Evolutionary conservation across 2,797 vertebrate genomes (phyloP), one percentile per base, ranked within the genome.

Genomic region (Sebastes diaconus): DNA sequence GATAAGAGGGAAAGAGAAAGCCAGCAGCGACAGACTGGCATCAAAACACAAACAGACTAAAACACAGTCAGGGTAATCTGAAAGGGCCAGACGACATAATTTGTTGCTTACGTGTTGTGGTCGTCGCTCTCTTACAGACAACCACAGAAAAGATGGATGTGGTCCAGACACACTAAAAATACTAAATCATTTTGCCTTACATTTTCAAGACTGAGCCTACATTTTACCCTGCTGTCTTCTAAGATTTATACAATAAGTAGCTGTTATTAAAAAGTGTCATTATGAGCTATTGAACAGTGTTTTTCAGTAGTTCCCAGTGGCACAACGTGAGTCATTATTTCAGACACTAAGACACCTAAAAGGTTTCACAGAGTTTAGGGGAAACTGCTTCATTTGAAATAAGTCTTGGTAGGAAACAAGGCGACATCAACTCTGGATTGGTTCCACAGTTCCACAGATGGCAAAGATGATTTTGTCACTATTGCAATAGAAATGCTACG

Each of bases 121-220:
- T 59, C 61, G 25, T 46, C 1, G 1, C 9, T 52, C 36, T 67
- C 24, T 11, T 3, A 75, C 58, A 74, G 24, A 79, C 20, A 24
- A 55, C 54, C 57, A 39, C 60, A 73, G 70, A n/a, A 11, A 27
- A 75, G 36, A 74, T 61, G 68, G 29, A 83, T 50, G 36, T 14
- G 27, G 46, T 57, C 60, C 59, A 79, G 68, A 84, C 22, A 10
- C 27, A 58, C 71, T 67, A 57, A 69, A 73, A 74, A 84, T 72
- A 79, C 24, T 25, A 68, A 54, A 57, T 74, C 54, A 66, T 12
- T 1, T 54, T 42, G 46, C 20, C 30, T 16, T 66, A 14, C 8
- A 30, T 70, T 16, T 50, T 29, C 6, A 42, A 32, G 36, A 22
- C 16, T 61, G 39, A 46, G 22, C 10, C 12, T 29, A 25, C 12